These are phyloP conservation scores for Emydocephalus ijimae DNA, from an alignment of 2,113 vertebrate genomes.

Conservation along the genomic window DNA sequence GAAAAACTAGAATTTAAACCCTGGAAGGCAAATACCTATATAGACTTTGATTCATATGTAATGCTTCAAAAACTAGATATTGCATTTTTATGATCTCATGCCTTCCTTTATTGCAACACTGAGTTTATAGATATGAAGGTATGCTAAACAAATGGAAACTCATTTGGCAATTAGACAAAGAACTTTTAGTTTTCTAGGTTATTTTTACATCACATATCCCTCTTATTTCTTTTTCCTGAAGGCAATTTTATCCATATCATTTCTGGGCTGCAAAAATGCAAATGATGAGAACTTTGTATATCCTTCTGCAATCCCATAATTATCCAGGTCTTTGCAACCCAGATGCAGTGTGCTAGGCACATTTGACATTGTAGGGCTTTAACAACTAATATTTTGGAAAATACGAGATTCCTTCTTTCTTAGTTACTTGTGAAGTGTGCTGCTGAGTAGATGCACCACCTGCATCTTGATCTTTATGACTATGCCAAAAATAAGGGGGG, in stretches of 20 bases:
- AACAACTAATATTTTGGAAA: background rate
- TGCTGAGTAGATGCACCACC: background rate
- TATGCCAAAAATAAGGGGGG: background rate
- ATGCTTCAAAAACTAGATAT: background rate
- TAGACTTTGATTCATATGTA: background rate
- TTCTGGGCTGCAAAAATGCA: background rate
- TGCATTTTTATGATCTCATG: background rate
- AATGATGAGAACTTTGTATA: background rate
- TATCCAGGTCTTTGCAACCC: background rate
- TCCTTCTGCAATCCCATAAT: background rate
- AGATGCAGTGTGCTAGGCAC: background rate
- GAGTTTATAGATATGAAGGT: no score
- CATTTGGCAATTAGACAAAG: background rate
- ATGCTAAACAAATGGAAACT: no score
- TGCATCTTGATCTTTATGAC: background rate
- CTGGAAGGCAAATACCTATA: background rate
- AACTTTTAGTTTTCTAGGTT: background rate
- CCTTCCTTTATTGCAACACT: no score
- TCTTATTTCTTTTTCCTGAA: background rate
- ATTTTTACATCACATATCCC: background rate
- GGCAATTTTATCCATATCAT: background rate
- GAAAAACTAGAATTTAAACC: background rate
- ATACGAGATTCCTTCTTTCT: background rate
- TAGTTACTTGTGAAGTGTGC: background rate
- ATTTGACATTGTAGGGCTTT: background rate